A percentile compares a stretch with the other conserved stretches of the same genome.
phyloP scores from a whole-genome alignment of 2,888 invertebrate genomes.

The Nemurella pictetii region DNA sequence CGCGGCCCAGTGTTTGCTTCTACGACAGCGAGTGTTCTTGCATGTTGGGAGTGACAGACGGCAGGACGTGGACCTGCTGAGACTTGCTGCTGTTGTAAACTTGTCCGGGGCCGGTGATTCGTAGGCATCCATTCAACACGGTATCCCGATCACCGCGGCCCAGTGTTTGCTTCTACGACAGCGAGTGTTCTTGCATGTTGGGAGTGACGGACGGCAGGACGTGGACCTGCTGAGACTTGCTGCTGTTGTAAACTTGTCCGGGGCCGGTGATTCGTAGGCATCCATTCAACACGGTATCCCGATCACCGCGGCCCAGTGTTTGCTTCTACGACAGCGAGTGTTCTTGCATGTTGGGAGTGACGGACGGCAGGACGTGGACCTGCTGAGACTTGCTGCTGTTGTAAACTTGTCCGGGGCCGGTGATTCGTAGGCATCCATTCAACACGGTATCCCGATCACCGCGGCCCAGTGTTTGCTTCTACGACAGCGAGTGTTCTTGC shows the following conservation, averaged over 20 bases:
- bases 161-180: too few relatives aligned
- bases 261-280: too few relatives aligned
- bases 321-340: too few relatives aligned
- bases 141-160: too few relatives aligned
- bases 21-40: constrained; percentile 18
- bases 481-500: constrained; percentile 16
- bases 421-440: too few relatives aligned
- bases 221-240: constrained; percentile 89
- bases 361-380: constrained; percentile 77
- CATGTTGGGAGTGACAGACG: constrained; percentile 46
- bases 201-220: constrained; percentile 65
- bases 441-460: too few relatives aligned
- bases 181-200: background rate
- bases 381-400: constrained; percentile 90
- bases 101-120: constrained; percentile 85
- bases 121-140: too few relatives aligned
- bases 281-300: too few relatives aligned
- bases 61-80: constrained; percentile 85
- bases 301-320: too few relatives aligned
- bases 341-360: background rate
- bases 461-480: too few relatives aligned
- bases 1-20: too few relatives aligned
- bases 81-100: constrained; percentile 92
- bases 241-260: constrained; percentile 91
- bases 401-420: constrained; percentile 88